A percentile compares a stretch with the other conserved stretches of the same genome.
Evolutionary conservation across 2,888 invertebrate genomes (phyloP).

Genomic region (Heliothis peltigera): DNA sequence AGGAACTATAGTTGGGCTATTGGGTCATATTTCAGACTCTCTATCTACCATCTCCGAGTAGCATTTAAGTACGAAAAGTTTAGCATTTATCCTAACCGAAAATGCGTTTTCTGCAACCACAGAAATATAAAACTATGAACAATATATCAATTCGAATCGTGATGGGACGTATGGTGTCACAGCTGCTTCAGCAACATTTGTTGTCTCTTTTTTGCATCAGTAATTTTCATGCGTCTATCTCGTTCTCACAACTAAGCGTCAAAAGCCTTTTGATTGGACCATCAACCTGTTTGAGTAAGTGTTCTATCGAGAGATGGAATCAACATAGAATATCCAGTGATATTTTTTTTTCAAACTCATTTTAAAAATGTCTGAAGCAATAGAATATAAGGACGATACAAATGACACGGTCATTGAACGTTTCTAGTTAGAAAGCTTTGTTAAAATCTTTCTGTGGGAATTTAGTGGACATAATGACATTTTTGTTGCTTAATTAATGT

Average conservation of each 20-base stretch:
- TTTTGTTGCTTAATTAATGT: slow-evolving; percentile 75
- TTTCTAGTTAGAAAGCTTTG: slow-evolving; percentile 47
- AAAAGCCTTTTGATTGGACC: slow-evolving; percentile 76
- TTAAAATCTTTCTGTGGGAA: slow-evolving; percentile 67
- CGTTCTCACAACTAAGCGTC: slow-evolving; percentile 63
- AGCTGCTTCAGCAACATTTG: slow-evolving; percentile 51
- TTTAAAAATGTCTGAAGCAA: slow-evolving; percentile 39
- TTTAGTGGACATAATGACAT: slow-evolving; percentile 65
- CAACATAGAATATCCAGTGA: slow-evolving; percentile 42
- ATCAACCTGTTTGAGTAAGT: slow-evolving; percentile 75
- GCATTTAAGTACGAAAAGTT: slow-evolving; percentile 22
- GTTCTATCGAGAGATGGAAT: slow-evolving; percentile 48
- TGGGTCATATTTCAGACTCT: no score
- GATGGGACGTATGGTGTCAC: slow-evolving; percentile 43
- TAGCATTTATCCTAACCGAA: slow-evolving; percentile 32
- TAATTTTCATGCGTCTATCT: slow-evolving; percentile 63
- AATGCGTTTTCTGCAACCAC: slow-evolving; percentile 36
- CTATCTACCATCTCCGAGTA: slow-evolving; percentile 15
- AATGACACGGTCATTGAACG: slow-evolving; percentile 40
- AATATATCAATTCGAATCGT: slow-evolving; percentile 58
- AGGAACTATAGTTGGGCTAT: no score
- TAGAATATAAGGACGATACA: slow-evolving; percentile 44
- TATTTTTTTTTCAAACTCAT: slow-evolving; percentile 41
- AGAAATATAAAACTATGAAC: slow-evolving; percentile 49
- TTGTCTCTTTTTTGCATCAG: slow-evolving; percentile 61